Base-by-base conservation (phyloP, 2,888 invertebrate genomes). In the Drosophila percnosoma region DNA sequence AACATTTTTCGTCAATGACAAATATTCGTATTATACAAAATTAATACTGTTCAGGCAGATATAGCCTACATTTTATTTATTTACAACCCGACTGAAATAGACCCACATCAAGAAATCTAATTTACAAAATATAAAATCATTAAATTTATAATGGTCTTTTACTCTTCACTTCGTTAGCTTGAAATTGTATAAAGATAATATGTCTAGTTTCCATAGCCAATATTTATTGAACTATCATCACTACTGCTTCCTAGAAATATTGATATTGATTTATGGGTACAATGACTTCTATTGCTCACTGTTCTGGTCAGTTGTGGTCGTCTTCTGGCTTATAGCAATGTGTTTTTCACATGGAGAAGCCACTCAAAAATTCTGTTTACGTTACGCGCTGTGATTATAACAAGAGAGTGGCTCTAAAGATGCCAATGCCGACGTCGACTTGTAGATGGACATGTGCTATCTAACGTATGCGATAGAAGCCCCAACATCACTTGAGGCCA, bases 381-480 rank as follows among this genome's bases (percentile, higher is more conserved):
- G 84, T 87, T 85, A 85, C 87, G 85, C 84, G 85, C 85, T 62
- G 85, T 87, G 84, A 85, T 87, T 85, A 85, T 87, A 85, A 87
- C 84, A 75, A 87, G 85, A 66, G 66, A 73, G 60, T 34, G 66
- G 45, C 75, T 79, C 65, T 62, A 66, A 79, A 75, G 79, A 73
- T 57, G 73, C 80, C 80, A 80, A 36, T 29, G 55, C 21, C 48
- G 54, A 52, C 54, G 51, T 67, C 60, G 78, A 60, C 66, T 68
- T 58, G 45, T 40, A 61, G 70, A 78, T 78, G 78, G 78, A 78
- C 78, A 78, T 78, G 64, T 75, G 75, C 71, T 78, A 78, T 78
- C 78, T 78, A 78, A 78, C 36, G 69, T 69, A 55, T 60, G 66
- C 59, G 75, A 64, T 67, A 66, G 60, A 68, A 73, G 68, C 42